phyloP scores from a whole-genome alignment of 2,797 vertebrate genomes.

The Natrix natrix region DNA sequence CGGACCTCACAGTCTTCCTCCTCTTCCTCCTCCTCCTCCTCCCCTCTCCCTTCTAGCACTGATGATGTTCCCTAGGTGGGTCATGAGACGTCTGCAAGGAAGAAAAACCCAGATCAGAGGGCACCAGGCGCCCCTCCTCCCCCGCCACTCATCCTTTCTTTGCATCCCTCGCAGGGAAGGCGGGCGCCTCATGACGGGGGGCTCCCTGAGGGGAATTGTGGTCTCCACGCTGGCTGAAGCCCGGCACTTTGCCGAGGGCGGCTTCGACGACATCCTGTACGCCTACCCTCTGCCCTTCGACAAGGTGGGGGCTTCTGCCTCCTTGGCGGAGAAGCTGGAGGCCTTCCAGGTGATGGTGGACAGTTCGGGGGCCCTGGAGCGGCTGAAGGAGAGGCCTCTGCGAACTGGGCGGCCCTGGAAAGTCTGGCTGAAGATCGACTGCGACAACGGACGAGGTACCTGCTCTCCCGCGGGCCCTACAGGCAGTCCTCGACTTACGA shows the following conservation, averaged over 20 bases:
- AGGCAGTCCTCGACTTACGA: background rate
- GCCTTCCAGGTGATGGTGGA: constrained; percentile 81
- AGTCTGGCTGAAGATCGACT: constrained; percentile 84
- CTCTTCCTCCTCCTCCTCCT: no score
- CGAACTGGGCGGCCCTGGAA: constrained; percentile 72
- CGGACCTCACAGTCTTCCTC: no score
- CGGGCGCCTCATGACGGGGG: constrained; percentile 78
- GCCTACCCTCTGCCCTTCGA: constrained; percentile 77
- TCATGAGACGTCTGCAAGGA: no score
- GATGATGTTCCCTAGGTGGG: no score
- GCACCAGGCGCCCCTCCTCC: accelerated
- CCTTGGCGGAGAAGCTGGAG: constrained; percentile 72
- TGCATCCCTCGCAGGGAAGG: constrained; percentile 68
- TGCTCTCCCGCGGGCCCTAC: accelerated
- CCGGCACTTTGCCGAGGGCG: constrained; percentile 75
- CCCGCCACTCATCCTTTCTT: no score
- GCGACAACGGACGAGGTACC: constrained; percentile 80
- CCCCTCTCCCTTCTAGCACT: no score
- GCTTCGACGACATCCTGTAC: constrained; percentile 84
- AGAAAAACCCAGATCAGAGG: no score
- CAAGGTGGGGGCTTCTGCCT: constrained; percentile 75
- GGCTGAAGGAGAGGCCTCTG: constrained; percentile 67
- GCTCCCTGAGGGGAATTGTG: constrained; percentile 73
- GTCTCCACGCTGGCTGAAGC: constrained; percentile 84
- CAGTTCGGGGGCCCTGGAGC: constrained; percentile 67